These are phyloP conservation scores for Menura novaehollandiae DNA, from an alignment of 2,113 vertebrate species.

Conservation along the genomic window DNA sequence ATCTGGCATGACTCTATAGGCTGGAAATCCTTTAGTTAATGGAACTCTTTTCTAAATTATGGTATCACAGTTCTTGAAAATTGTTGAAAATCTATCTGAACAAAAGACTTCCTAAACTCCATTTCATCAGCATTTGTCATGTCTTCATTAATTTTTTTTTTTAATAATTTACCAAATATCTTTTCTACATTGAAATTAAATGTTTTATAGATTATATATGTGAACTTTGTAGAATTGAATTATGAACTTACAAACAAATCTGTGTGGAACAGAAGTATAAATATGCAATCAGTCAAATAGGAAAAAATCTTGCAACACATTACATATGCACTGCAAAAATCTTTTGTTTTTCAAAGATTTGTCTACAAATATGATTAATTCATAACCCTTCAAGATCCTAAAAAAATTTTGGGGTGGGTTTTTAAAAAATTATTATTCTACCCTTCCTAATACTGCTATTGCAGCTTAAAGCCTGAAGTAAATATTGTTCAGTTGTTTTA, in stretches of 20 bases:
- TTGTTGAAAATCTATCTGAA: neutral
- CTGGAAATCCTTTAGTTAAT: neutral
- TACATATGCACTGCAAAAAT: neutral
- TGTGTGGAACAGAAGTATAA: neutral
- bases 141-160: neutral
- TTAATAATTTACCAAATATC: neutral
- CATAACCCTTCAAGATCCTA: neutral
- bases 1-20: neutral
- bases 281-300: neutral
- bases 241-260: neutral
- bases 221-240: neutral
- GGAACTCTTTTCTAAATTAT: neutral
- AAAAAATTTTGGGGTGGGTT: neutral
- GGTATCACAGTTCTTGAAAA: neutral
- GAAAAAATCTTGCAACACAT: neutral
- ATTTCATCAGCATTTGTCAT: neutral
- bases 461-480: neutral
- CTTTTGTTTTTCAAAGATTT: neutral
- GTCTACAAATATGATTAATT: neutral
- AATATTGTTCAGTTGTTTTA: neutral
- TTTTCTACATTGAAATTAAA: neutral
- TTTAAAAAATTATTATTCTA: neutral
- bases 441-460: neutral
- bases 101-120: neutral
- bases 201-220: neutral